Base-by-base conservation (phyloP, 2,888 invertebrate species). In the Dascillus cervinus region DNA sequence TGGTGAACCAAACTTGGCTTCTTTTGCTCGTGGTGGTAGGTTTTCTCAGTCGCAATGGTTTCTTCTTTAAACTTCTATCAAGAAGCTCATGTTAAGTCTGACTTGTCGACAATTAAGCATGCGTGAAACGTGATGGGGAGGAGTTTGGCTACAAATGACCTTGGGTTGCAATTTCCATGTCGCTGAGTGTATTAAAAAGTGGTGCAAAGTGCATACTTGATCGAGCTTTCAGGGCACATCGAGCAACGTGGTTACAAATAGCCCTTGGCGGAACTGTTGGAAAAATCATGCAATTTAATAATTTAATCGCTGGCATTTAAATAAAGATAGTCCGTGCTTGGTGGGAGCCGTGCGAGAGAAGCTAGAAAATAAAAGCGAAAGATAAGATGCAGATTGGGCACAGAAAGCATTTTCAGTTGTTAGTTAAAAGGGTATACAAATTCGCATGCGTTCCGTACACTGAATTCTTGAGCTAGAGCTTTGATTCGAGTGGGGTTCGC, bases 381-480 rank as follows among this genome's bases (percentile, higher is more conserved):
- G n/a, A n/a, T 8, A 11, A 1, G 20, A 12, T 3, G 11, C 23
- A 4, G 5, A 10, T 17, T 4, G 11, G 27, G 5, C 17, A 27
- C 3, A 23, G 24, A 29, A 17, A 9, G 11, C 11, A 17, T 11
- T 8, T 2, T 2, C 8, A 21, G 11, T 2, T 11, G 6, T 8
- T 11, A 27, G 8, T 13, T 13, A n/a, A n/a, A n/a, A n/a, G n/a
- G n/a, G n/a, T n/a, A n/a, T n/a, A n/a, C n/a, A n/a, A n/a, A n/a
- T n/a, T n/a, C 29, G 22, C 35, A 35, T 40, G 20, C 32, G 26
- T 54, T 58, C 58, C 71, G 60, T 72, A 75, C 75, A 75, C 64
- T 75, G 74, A 54, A 73, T 70, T 56, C 73, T 69, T 13, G 74
- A 74, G 27, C 73, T 73, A 33, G 71, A 71, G 44, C 71, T 70